These are phyloP conservation scores for Coleophora flavipennella DNA, from an alignment of 2,888 invertebrate species.

Conservation along the genomic window DNA sequence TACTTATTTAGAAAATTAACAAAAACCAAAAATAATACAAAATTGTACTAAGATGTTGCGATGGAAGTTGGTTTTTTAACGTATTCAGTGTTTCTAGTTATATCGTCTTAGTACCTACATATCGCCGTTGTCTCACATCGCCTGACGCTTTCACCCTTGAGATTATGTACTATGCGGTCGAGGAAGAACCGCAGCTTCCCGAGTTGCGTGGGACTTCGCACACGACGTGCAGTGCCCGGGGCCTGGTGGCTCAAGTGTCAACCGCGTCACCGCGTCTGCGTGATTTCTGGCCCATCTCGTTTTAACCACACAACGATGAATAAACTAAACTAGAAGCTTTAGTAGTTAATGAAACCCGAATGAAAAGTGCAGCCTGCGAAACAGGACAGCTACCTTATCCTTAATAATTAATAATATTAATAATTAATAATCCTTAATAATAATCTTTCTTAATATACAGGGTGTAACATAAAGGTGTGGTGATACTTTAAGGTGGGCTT, in stretches of 20 bases:
- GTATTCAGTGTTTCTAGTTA: no score
- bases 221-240: conserved; percentile 26
- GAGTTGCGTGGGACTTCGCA: conserved; percentile 42
- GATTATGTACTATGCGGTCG: conserved; percentile 38
- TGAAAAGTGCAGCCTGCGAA: conserved; percentile 10
- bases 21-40: no score
- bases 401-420: no score
- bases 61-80: no score
- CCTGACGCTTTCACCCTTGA: conserved; percentile 22
- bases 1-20: no score
- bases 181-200: conserved; percentile 54
- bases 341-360: conserved; percentile 17
- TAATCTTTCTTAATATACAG: no score
- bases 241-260: conserved; percentile 48
- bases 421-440: no score
- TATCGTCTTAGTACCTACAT: conserved; percentile 38
- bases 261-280: conserved; percentile 45
- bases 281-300: conserved; percentile 44
- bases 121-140: conserved; percentile 27
- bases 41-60: no score
- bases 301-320: conserved; percentile 29
- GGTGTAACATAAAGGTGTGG: no score
- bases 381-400: background rate
- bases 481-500: no score
- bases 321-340: conserved; percentile 25